These are phyloP conservation scores for Scaptomyza hsui DNA, from an alignment of 1,140 invertebrate genomes.

Conservation along the genomic window DNA sequence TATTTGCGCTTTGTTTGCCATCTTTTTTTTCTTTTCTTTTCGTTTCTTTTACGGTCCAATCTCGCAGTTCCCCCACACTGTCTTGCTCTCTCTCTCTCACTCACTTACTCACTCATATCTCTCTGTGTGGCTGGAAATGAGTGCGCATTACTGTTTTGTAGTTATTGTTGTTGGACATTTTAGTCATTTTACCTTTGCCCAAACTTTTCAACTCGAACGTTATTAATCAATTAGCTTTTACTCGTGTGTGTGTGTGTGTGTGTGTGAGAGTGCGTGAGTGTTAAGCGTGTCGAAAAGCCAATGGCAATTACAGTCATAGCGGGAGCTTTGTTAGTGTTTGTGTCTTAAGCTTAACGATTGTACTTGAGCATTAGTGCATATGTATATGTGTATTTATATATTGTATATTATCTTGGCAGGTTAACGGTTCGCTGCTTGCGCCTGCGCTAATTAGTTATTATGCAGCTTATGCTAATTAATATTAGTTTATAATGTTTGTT, in stretches of 20 bases:
- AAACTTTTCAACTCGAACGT: constrained; percentile 33
- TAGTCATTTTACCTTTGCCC: constrained; percentile 1
- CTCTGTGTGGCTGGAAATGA: constrained; percentile 34
- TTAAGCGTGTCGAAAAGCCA: not conserved
- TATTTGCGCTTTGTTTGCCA: constrained; percentile 50
- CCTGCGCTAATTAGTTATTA: constrained; percentile 31
- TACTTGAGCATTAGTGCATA: constrained; percentile 36
- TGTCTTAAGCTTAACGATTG: constrained; percentile 38
- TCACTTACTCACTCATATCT: constrained; percentile 44
- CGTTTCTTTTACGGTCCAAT: constrained; percentile 32
- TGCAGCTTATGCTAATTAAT: constrained; percentile 19
- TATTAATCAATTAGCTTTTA: constrained; percentile 65
- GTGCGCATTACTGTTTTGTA: constrained; percentile 4
- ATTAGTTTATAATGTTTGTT: constrained; percentile 1
- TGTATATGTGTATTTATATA: not conserved
- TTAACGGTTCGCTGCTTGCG: constrained; percentile 19
- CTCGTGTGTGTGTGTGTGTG: constrained; percentile 12
- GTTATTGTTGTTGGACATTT: constrained; percentile 50
- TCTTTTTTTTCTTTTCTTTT: constrained; percentile 18
- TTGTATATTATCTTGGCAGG: not conserved
- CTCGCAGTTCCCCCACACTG: constrained; percentile 3
- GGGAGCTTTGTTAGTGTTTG: constrained; percentile 8
- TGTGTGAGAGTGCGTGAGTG: constrained; percentile 6
- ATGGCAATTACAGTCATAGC: constrained; percentile 3
- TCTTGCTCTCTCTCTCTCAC: constrained; percentile 15